These are phyloP conservation scores for Bicyclus anynana DNA, from an alignment of 1,140 invertebrate genomes.

Conservation along the genomic window DNA sequence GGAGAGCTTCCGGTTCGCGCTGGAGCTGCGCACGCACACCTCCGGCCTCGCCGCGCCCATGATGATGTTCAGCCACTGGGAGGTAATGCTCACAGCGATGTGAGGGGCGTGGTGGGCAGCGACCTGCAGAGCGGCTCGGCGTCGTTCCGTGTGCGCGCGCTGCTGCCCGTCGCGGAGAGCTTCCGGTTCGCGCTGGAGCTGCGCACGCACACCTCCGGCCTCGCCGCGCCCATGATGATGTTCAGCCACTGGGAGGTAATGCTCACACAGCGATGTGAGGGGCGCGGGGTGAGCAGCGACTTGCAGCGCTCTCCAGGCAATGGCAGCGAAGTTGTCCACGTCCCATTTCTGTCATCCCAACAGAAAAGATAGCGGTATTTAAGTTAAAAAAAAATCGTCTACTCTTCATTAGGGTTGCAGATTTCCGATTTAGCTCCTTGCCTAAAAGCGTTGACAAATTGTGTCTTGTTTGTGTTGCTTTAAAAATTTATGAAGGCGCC, in stretches of 20 bases:
- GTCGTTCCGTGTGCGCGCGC: constrained; percentile 92
- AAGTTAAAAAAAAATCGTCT: too few species aligned
- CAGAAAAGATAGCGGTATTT: too few species aligned
- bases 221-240: constrained; percentile 95
- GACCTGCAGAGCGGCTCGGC: constrained; percentile 93
- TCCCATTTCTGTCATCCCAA: too few species aligned
- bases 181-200: constrained; percentile 96
- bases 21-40: constrained; percentile 95
- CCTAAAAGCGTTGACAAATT: too few species aligned
- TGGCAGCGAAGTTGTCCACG: too few species aligned
- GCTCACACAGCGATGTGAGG: too few species aligned
- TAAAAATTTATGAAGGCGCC: too few species aligned
- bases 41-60: constrained; percentile 97
- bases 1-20: constrained; percentile 97
- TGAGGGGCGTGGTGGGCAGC: constrained; percentile 91
- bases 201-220: constrained; percentile 95
- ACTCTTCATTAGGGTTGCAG: too few species aligned
- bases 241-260: constrained; percentile 97
- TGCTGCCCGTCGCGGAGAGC: constrained; percentile 96
- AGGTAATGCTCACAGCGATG: constrained; percentile 82
- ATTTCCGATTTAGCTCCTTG: too few species aligned
- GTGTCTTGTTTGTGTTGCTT: too few species aligned
- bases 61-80: constrained; percentile 98
- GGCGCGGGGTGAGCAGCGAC: too few species aligned
- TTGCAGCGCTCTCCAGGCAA: too few species aligned